Conservation (phyloP, 2,888 invertebrate species). For the Thymelicus acteon region DNA sequence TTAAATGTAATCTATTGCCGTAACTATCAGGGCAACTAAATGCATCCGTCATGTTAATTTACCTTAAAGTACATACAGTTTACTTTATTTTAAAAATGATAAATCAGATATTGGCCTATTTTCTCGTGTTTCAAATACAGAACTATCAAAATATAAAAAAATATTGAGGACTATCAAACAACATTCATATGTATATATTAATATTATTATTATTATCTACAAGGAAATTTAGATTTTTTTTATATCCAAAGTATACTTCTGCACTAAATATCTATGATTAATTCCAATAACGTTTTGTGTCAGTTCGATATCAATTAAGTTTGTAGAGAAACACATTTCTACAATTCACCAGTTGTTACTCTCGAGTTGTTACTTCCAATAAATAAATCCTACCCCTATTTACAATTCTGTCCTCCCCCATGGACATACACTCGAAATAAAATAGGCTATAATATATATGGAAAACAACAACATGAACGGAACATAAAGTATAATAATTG, state of each 20-base stretch:
- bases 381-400: constrained; percentile 81
- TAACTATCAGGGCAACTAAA: constrained; percentile 75
- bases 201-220: constrained; percentile 81
- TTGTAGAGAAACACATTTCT: constrained; percentile 65
- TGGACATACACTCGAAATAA: constrained; percentile 82
- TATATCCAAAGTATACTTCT: constrained; percentile 81
- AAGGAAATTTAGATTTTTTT: constrained; percentile 77
- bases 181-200: constrained; percentile 82
- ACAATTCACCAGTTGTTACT: constrained; percentile 61
- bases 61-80: constrained; percentile 72
- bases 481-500: constrained; percentile 54
- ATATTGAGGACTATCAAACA: constrained; percentile 85
- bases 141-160: constrained; percentile 86
- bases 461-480: constrained; percentile 64
- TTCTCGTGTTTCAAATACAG: constrained; percentile 82
- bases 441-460: constrained; percentile 65
- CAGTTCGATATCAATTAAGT: constrained; percentile 69
- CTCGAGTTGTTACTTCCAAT: constrained; percentile 70
- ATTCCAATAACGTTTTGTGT: constrained; percentile 64
- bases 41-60: constrained; percentile 75
- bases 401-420: constrained; percentile 80
- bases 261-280: constrained; percentile 76
- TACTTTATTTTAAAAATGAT: constrained; percentile 66
- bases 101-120: constrained; percentile 83
- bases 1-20: constrained; percentile 56